Conservation (phyloP, 2,888 invertebrate genomes). For the Lingula anatina region DNA sequence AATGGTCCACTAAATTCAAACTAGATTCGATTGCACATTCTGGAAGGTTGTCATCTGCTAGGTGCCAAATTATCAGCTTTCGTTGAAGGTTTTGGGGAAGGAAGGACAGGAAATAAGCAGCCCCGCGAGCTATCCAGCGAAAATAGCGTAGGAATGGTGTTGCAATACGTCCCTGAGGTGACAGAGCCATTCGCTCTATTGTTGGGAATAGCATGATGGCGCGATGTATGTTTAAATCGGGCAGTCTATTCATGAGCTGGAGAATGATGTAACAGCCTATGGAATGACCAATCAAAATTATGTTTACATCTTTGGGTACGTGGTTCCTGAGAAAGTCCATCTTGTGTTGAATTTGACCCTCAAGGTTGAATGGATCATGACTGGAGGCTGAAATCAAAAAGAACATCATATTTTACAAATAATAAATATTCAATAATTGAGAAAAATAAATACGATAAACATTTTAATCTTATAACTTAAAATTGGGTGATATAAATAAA, state of each 20-base stretch:
- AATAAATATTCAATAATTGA: no score
- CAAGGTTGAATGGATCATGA: no score
- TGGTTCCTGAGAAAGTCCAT: slow-evolving; percentile 69
- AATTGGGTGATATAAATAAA: no score
- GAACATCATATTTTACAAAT: no score
- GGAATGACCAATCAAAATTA: slow-evolving; percentile 85
- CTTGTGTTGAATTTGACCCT: slow-evolving; percentile 78
- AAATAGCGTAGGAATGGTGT: slow-evolving; percentile 59
- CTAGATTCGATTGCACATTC: slow-evolving; percentile 39
- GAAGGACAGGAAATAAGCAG: slow-evolving; percentile 34
- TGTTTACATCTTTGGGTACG: slow-evolving; percentile 62
- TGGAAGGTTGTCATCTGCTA: slow-evolving; percentile 24
- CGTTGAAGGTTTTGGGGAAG: slow-evolving; percentile 25
- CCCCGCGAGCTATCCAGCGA: slow-evolving; percentile 39
- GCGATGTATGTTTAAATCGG: slow-evolving; percentile 37
- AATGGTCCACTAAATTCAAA: slow-evolving; percentile 39
- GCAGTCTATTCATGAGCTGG: slow-evolving; percentile 61
- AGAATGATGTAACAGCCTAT: slow-evolving; percentile 81
- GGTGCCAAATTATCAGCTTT: slow-evolving; percentile 37
- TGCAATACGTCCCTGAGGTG: slow-evolving; percentile 68
- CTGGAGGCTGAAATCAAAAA: slow-evolving; percentile 21
- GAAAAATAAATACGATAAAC: no score
- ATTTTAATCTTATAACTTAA: no score
- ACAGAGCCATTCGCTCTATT: slow-evolving; percentile 73
- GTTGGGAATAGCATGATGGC: slow-evolving; percentile 78